Percentiles rank a stretch among this genome's conserved stretches.
Evolutionary conservation across 2,888 invertebrate species (phyloP).

Genomic region (Catocala fraxini): DNA sequence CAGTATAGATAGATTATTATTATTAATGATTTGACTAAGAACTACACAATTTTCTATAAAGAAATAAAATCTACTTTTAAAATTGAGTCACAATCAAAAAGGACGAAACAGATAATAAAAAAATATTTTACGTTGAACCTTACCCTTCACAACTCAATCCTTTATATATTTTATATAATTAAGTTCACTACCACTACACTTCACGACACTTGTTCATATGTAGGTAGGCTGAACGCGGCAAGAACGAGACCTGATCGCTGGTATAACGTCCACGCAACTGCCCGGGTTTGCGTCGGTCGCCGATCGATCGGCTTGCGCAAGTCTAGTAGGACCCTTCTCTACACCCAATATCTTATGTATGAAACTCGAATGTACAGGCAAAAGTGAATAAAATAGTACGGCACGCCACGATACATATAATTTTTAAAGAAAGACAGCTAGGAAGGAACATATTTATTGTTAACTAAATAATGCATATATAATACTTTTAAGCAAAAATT

Average conservation of each 20-base stretch:
- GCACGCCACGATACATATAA: constrained; percentile 1
- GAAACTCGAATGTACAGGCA: constrained; percentile 75
- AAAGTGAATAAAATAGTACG: constrained; percentile 69
- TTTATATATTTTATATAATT: constrained; percentile 32
- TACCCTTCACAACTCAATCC: constrained; percentile 51
- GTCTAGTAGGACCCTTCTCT: constrained; percentile 66
- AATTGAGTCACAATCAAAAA: neutral
- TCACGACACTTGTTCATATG: constrained; percentile 72
- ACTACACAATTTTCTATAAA: too few relatives aligned
- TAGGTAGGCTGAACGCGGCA: constrained; percentile 67
- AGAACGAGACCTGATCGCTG: constrained; percentile 54
- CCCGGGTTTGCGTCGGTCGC: constrained; percentile 68
- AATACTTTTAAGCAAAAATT: too few relatives aligned
- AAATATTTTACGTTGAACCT: constrained; percentile 28
- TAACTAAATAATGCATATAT: too few relatives aligned
- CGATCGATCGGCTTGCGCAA: constrained; percentile 83
- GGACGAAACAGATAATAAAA: constrained; percentile 4
- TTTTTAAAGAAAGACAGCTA: too few relatives aligned
- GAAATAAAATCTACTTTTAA: too few relatives aligned
- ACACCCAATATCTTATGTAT: constrained; percentile 85
- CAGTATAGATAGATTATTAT: too few relatives aligned
- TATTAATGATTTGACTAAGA: too few relatives aligned
- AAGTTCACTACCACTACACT: constrained; percentile 52
- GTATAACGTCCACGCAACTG: constrained; percentile 71
- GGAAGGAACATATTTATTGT: too few relatives aligned